Percentiles rank a stretch among this genome's conserved stretches.
Evolutionary conservation across 2,113 vertebrate genomes (phyloP).

Genomic region (Tenebrosternarchus preto): DNA sequence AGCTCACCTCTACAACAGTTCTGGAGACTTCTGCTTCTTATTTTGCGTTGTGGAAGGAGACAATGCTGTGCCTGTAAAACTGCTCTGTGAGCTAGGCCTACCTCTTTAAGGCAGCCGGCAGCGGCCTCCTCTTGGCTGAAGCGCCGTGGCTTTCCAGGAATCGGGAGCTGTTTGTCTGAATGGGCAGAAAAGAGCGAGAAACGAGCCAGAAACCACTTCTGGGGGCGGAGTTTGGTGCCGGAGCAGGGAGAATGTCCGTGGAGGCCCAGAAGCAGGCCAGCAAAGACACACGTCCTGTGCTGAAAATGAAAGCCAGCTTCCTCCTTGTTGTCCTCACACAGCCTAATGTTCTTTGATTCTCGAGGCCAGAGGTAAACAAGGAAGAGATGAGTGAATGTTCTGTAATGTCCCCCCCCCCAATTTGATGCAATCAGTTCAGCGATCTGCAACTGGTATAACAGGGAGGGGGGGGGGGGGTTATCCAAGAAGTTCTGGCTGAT

Average conservation of each 20-base stretch:
- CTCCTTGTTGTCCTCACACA: slow-evolving; percentile 25
- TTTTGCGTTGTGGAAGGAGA: not conserved
- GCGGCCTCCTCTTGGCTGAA: slow-evolving; percentile 29
- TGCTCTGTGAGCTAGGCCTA: not conserved
- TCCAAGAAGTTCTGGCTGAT: no score
- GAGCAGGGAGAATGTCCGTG: slow-evolving; percentile 37
- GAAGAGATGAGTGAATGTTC: not conserved
- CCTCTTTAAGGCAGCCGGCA: slow-evolving; percentile 3
- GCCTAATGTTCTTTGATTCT: no score
- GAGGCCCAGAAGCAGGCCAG: not conserved
- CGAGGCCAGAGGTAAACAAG: not conserved
- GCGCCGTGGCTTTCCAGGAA: slow-evolving; percentile 47
- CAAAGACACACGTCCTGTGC: slow-evolving; percentile 7
- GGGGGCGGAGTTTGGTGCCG: slow-evolving; percentile 31
- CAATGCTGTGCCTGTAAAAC: not conserved
- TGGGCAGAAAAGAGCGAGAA: slow-evolving; percentile 28
- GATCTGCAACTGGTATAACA: not conserved
- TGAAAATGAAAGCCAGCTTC: slow-evolving; percentile 20
- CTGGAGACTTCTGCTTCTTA: not conserved
- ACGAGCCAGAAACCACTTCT: slow-evolving; percentile 1
- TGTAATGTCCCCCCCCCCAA: not conserved
- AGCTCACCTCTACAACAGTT: not conserved
- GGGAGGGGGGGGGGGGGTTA: no score
- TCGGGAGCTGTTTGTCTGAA: slow-evolving; percentile 36
- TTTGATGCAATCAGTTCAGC: no score